phyloP scores from a whole-genome alignment of 2,888 invertebrate species.

The Anarsia innoxiella region DNA sequence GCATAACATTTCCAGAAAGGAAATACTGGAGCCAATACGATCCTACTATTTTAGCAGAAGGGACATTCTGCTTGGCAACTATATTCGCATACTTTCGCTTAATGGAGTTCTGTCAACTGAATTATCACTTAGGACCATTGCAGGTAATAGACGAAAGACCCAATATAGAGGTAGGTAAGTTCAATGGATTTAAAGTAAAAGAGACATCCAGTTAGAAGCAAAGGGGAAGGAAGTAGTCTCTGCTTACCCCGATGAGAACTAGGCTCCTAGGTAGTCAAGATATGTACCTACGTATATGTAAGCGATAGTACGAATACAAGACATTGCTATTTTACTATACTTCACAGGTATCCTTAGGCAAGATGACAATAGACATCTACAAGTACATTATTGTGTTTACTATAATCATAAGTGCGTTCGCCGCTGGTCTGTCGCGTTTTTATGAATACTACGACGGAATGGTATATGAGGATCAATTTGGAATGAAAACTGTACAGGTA shows the following conservation, averaged over 20 bases:
- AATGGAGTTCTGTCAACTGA: conserved; percentile 77
- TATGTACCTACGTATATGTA: no score
- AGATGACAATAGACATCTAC: conserved; percentile 80
- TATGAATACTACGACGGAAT: conserved; percentile 81
- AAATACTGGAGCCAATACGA: conserved; percentile 80
- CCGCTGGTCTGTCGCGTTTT: conserved; percentile 75
- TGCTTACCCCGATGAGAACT: no score
- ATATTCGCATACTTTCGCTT: conserved; percentile 80
- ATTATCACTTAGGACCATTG: conserved; percentile 78
- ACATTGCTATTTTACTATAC: no score
- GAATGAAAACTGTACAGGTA: conserved; percentile 71
- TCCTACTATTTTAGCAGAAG: conserved; percentile 79
- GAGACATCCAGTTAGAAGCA: no score
- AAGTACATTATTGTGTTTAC: conserved; percentile 77
- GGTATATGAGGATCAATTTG: conserved; percentile 74
- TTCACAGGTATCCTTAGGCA: conserved; percentile 77
- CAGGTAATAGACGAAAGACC: no score
- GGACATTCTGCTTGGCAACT: conserved; percentile 78
- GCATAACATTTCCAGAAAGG: no score
- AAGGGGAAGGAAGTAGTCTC: no score
- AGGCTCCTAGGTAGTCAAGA: no score
- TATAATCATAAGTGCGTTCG: conserved; percentile 76
- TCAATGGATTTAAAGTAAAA: no score
- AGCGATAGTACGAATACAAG: no score
- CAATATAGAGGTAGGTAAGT: no score